A percentile compares a stretch with the other conserved stretches of the same genome.
Evolutionary conservation across 2,888 invertebrate genomes (phyloP).

Genomic region (Scelioninae gen. 1): DNA sequence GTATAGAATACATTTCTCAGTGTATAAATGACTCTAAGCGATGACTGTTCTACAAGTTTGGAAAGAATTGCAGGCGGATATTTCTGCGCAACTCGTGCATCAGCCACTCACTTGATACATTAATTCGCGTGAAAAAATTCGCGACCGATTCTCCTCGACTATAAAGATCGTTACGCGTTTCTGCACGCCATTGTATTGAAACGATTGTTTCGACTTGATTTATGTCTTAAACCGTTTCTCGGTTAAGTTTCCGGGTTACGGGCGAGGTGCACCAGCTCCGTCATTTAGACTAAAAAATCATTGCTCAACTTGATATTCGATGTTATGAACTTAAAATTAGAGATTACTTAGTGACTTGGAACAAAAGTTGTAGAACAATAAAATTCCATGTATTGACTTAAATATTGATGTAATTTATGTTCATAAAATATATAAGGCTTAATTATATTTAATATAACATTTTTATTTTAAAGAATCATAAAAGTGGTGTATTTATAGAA

Average conservation of each 20-base stretch:
- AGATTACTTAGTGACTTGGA: no score
- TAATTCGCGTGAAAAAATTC: conserved; percentile 35
- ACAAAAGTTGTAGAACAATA: no score
- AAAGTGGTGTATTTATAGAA: no score
- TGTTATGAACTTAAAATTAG: no score
- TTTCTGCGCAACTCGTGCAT: conserved; percentile 1
- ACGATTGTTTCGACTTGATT: conserved; percentile 60
- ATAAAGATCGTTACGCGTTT: conserved; percentile 61
- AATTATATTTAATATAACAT: no score
- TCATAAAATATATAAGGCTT: no score
- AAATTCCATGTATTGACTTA: no score
- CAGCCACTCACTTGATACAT: conserved; percentile 37
- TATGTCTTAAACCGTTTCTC: conserved; percentile 47
- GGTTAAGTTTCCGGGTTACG: conserved; percentile 42
- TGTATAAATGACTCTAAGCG: no score
- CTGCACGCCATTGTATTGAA: conserved; percentile 59
- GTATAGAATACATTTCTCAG: no score
- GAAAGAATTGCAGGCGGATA: not conserved
- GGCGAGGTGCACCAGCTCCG: conserved; percentile 18
- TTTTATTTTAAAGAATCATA: no score
- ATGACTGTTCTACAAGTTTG: not conserved
- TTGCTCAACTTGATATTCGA: no score
- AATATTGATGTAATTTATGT: no score
- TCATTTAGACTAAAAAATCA: not conserved
- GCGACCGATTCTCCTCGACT: conserved; percentile 1